Evolutionary conservation across 2,113 vertebrate genomes (phyloP), one percentile per base, ranked within the genome.

Genomic region (Erythrocebus patas): DNA sequence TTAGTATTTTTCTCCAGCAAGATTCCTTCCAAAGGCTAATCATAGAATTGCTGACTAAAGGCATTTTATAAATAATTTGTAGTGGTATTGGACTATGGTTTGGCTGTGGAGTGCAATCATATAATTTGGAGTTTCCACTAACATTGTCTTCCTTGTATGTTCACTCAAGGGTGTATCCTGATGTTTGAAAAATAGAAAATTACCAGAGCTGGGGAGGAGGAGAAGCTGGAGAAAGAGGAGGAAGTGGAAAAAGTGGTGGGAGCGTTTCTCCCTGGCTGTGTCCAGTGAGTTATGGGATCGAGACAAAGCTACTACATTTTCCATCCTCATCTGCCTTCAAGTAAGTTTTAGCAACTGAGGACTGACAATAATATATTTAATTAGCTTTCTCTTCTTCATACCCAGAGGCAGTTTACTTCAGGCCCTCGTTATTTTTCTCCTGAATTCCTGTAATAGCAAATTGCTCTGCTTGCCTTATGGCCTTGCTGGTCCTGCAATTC

Each of bases 141-240:
- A 87, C 45, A 79, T 23, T 18, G 32, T 64, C 68, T 85, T 93
- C 50, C 89, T 94, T 90, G 61, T 57, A 22, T 57, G 43, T 72
- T 22, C 20, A 90, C 27, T 70, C 32, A 14, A 38, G 57, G 68
- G 25, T 38, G 1, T 78, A 76, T 43, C 13, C 50, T 81, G 10
- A 82, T 73, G 30, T 88, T 96, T 84, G 68, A 96, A 83, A 95
- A 83, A 66, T 66, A 70, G 32, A 68, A 88, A 85, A 30, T 86
- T 16, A 70, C 35, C 14, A 86, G 25, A 30, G 5, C 4, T 73
- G 7, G 45, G 8, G 57, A 82, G 17, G n/a, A n/a, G 27, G 38
- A 86, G 13, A 35, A 95, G 13, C 22, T 55, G 25, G 43, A 89
- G 32, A 64, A 73, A 32, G 23, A 55, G 13, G 18, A 92, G 11